Evolutionary conservation across 2,113 vertebrate species (phyloP).

Genomic region (Camelus bactrianus): DNA sequence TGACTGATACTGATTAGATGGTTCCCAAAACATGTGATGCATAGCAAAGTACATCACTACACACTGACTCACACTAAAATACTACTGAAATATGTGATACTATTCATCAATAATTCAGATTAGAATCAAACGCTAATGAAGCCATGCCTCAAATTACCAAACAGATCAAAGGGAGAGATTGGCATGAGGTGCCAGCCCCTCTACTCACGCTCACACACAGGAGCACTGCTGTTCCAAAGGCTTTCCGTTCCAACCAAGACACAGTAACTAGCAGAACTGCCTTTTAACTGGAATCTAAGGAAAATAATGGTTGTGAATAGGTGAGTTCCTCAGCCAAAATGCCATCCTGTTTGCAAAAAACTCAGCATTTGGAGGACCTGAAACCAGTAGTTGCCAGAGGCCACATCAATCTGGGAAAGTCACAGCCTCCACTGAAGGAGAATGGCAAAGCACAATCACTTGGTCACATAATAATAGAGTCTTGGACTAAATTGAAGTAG

Average conservation of each 20-base stretch:
- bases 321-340: neutral
- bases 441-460: neutral
- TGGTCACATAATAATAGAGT: neutral
- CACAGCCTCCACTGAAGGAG: neutral
- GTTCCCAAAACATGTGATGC: neutral
- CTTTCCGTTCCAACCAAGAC: neutral
- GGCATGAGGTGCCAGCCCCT: neutral
- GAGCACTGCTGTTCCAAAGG: slow-evolving; percentile 56
- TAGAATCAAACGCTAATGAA: neutral
- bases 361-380: neutral
- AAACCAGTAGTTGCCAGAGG: neutral
- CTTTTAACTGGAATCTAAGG: slow-evolving; percentile 63
- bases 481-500: neutral
- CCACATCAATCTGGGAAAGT: neutral
- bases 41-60: neutral
- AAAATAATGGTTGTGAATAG: neutral
- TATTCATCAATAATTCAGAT: neutral
- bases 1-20: neutral
- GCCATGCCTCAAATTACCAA: neutral
- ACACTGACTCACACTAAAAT: neutral
- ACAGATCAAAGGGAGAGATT: neutral
- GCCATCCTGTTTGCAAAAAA: neutral
- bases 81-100: neutral
- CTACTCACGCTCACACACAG: slow-evolving; percentile 59
- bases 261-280: slow-evolving; percentile 41